These are phyloP conservation scores for Sprattus sprattus DNA, from an alignment of 2,113 vertebrate species.

Conservation along the genomic window DNA sequence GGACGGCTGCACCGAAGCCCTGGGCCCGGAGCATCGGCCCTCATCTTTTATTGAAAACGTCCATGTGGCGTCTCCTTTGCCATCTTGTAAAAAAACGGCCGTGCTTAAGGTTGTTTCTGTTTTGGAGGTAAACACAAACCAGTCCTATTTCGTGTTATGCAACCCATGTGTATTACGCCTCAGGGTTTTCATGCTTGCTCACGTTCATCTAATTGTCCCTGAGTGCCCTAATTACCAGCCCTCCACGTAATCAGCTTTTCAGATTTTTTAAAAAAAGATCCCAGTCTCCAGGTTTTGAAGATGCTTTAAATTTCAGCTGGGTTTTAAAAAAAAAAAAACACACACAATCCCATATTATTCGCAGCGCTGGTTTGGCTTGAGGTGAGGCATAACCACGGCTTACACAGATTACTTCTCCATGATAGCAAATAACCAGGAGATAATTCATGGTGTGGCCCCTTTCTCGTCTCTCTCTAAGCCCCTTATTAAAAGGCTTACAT, in stretches of 20 bases:
- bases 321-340: not conserved
- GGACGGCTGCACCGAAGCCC: not conserved
- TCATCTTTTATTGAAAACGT: constrained; percentile 50
- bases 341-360: not conserved
- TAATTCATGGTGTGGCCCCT: constrained; percentile 65
- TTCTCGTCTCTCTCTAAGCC: constrained; percentile 64
- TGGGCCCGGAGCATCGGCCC: not conserved
- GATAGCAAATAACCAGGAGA: constrained; percentile 68
- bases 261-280: not conserved
- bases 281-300: not conserved
- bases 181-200: not conserved
- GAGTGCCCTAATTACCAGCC: not conserved
- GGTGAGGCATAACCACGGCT: constrained; percentile 57
- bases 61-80: not conserved
- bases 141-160: not conserved
- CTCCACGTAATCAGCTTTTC: not conserved
- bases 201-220: not conserved
- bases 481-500: constrained; percentile 69
- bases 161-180: not conserved
- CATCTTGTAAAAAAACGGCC: not conserved
- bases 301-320: not conserved
- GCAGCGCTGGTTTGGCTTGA: constrained; percentile 22
- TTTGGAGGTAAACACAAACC: not conserved
- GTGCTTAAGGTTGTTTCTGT: not conserved
- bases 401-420: constrained; percentile 65